Conservation (phyloP, 2,797 vertebrate species). For the Allobates femoralis region DNA sequence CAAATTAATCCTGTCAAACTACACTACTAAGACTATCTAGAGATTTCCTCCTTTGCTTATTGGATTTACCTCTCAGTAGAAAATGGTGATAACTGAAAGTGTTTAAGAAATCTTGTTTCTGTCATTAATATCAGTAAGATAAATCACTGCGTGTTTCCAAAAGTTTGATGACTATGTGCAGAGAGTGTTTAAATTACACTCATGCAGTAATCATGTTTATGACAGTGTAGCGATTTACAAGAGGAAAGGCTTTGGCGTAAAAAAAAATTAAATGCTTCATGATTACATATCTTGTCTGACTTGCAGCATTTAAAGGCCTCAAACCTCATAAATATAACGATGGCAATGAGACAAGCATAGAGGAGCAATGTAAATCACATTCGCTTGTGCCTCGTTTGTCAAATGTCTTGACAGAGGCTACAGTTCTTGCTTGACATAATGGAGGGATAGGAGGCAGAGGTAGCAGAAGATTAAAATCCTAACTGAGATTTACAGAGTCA, state of each 20-base stretch:
- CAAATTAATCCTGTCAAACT: slow-evolving; percentile 61
- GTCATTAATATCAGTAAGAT: slow-evolving; percentile 36
- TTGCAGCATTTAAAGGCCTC: slow-evolving; percentile 42
- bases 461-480: slow-evolving; percentile 61
- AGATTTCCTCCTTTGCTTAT: slow-evolving; percentile 63
- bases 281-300: slow-evolving; percentile 59
- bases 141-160: slow-evolving; percentile 23
- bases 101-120: slow-evolving; percentile 63
- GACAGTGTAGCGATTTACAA: slow-evolving; percentile 55
- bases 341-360: slow-evolving; percentile 57
- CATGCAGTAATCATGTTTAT: slow-evolving; percentile 57
- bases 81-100: slow-evolving; percentile 64
- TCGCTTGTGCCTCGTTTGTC: slow-evolving; percentile 56
- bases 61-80: slow-evolving; percentile 59
- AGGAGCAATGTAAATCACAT: slow-evolving; percentile 59
- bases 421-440: slow-evolving; percentile 63
- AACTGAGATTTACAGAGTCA: slow-evolving; percentile 61
- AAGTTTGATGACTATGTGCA: slow-evolving; percentile 44
- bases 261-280: slow-evolving; percentile 48
- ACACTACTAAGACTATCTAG: slow-evolving; percentile 58
- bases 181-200: slow-evolving; percentile 55
- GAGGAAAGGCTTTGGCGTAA: slow-evolving; percentile 42
- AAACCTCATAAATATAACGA: slow-evolving; percentile 60
- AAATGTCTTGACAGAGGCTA: slow-evolving; percentile 56
- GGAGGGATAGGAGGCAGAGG: slow-evolving; percentile 49